Base-by-base conservation (phyloP, 2,113 vertebrate genomes). In the Actenoides lindsayi region DNA sequence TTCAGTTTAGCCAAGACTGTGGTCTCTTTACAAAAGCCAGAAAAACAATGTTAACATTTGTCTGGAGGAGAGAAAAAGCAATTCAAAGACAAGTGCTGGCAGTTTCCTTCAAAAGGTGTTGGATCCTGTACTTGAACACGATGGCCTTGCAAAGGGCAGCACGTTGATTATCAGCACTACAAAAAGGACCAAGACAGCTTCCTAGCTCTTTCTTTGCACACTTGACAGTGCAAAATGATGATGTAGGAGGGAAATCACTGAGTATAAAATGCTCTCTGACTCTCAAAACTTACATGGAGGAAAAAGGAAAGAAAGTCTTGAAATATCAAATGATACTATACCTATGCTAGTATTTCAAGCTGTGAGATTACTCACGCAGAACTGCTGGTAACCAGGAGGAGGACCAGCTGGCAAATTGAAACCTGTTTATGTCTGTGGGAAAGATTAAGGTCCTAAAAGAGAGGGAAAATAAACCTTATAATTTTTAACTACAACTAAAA, bases 201-300 rank as follows among this genome's bases (percentile, higher is more conserved):
- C 85, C 60, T 42, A 60, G 60, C 64, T 82, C 63, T 80, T 91
- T 70, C 85, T 85, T 83, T 76, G 81, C 63, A 62, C 68, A 80
- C 13, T 69, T 96, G 85, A 65, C 85, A 75, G 62, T 68, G 73
- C 46, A 78, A 95, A 89, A 93, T 88, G 35, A 86, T 86, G 71
- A 78, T 54, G 27, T 60, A 86, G 63, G 68, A 89, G 27, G 39
- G 51, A 93, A 94, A 90, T 28, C 42, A 76, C 76, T 53, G 56
- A 80, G 50, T n/a, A 50, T 67, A 86, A 95, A 88, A 70, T 80
- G 42, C 39, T 83, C 51, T 9, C 30, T 51, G 48, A 64, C 42
- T 88, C 64, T 80, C n/a, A 83, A 56, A 93, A 78, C 24, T 33
- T 50, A 65, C 4, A 9, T 56, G 14, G 60, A 81, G 27, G 42